A percentile compares a stretch with the other conserved stretches of the same genome.
Conservation (phyloP, 2,888 invertebrate species). For the Agrochola lychnidis region DNA sequence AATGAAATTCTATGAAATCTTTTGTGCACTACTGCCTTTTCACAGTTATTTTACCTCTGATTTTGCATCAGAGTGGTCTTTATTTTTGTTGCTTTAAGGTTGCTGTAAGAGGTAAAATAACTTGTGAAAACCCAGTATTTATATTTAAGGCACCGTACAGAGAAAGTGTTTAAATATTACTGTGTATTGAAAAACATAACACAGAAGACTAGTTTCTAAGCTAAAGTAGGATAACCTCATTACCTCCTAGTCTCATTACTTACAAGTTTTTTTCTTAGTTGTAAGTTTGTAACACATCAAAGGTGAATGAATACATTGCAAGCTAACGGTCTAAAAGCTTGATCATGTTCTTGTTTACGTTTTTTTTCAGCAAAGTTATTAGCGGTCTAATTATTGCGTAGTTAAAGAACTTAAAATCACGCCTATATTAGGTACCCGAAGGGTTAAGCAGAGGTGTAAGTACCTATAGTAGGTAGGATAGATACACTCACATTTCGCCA, state of each 20-base stretch:
- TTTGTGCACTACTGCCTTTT: too few species aligned
- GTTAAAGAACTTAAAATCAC: too few species aligned
- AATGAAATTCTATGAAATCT: too few species aligned
- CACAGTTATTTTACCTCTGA: too few species aligned
- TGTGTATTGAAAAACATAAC: too few species aligned
- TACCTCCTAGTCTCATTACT: slow-evolving; percentile 5
- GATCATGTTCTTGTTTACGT: neutral
- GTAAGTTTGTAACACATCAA: neutral
- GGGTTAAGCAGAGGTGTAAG: too few species aligned
- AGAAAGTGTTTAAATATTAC: slow-evolving; percentile 1
- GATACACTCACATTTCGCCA: too few species aligned
- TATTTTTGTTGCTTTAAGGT: too few species aligned
- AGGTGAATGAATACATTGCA: slow-evolving; percentile 17
- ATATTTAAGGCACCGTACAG: neutral
- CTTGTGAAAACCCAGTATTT: neutral
- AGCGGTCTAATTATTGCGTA: neutral
- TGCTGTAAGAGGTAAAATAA: neutral
- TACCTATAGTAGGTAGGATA: too few species aligned
- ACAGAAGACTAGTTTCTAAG: neutral
- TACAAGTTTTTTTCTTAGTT: slow-evolving; percentile 8
- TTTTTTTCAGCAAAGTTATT: neutral
- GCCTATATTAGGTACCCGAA: too few species aligned
- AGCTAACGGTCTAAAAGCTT: neutral
- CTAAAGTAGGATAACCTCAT: slow-evolving; percentile 22
- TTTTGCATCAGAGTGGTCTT: too few species aligned